Base-by-base conservation (phyloP, 2,888 invertebrate species). In the Willowsia nigromaculata region DNA sequence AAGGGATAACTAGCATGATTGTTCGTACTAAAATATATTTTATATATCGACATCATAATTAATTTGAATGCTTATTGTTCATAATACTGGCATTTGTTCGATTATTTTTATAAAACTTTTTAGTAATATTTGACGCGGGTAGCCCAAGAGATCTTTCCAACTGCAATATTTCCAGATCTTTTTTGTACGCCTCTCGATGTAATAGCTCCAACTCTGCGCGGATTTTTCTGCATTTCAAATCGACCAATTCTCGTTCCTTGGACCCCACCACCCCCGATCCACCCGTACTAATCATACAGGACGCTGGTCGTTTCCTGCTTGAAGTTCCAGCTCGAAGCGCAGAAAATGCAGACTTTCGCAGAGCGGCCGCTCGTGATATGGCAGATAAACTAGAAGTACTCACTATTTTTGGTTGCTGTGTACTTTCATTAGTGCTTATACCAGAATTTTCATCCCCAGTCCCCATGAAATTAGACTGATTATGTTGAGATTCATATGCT, bases 91-190 rank as follows among this genome's bases (percentile, higher is more conserved):
- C n/a, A 85, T 59, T 76, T 0, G 18, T 25, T 27, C 85, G 22
- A 37, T 27, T 43, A 81, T 18, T 18, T 78, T 62, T 65, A n/a
- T 81, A 82, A 88, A 88, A 76, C 30, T 76, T 82, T 62, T 71
- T 82, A 2, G 88, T 88, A 27, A 88, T 33, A 27, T 78, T 43
- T 27, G 88, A 88, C 1, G 83, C 59, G 4, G 88, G 83, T 15
- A 88, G 18, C 13, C 88, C 88, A 22, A 88, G 83, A 27, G 83
- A 47, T 50, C 88, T 40, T 40, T 88, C 88, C 22, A 88, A 18
- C 25, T 88, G 82, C 9, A 88, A 22, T 43, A 88, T 88, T 43
- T 88, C 88, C 78, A 88, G 53, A 62, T 78, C 74, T 50, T 76
- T 76, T 53, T 88, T 88, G 65, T 88, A 88, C 18, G 76, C 65